These are phyloP conservation scores for Burhinus bistriatus DNA, from an alignment of 2,113 vertebrate genomes.

Conservation along the genomic window DNA sequence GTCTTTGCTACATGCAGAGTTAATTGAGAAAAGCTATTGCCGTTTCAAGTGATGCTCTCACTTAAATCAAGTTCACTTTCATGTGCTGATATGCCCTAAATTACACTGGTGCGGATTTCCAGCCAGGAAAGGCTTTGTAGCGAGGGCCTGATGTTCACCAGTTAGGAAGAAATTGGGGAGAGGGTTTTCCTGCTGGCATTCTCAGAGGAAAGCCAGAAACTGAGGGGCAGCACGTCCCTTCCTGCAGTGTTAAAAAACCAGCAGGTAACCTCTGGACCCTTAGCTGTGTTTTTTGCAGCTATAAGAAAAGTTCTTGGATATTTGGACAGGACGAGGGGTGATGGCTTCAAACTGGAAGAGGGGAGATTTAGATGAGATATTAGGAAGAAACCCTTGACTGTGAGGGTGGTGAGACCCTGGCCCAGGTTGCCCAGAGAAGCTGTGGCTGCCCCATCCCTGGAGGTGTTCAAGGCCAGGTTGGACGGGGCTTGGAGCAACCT, in stretches of 20 bases:
- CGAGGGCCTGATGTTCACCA: not conserved
- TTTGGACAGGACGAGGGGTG: not conserved
- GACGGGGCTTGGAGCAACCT: too few relatives aligned
- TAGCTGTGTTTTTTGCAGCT: not conserved
- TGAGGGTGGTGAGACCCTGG: too few relatives aligned
- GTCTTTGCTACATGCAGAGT: not conserved
- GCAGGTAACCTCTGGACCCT: not conserved
- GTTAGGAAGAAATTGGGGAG: accelerated
- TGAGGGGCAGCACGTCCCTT: not conserved
- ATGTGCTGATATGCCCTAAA: not conserved
- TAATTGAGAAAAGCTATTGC: not conserved
- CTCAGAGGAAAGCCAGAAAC: not conserved
- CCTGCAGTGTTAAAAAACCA: not conserved
- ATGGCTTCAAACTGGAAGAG: too few relatives aligned
- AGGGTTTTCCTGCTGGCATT: not conserved
- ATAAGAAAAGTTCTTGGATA: accelerated
- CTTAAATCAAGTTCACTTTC: not conserved
- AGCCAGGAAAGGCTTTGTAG: not conserved
- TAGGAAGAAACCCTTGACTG: too few relatives aligned
- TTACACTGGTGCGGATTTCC: not conserved
- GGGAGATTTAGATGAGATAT: too few relatives aligned
- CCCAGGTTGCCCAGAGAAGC: too few relatives aligned
- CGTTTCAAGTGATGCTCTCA: not conserved
- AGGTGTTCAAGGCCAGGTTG: too few relatives aligned
- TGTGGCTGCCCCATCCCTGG: too few relatives aligned